Base-by-base conservation (phyloP, 2,113 vertebrate genomes). In the Dascyllus trimaculatus region DNA sequence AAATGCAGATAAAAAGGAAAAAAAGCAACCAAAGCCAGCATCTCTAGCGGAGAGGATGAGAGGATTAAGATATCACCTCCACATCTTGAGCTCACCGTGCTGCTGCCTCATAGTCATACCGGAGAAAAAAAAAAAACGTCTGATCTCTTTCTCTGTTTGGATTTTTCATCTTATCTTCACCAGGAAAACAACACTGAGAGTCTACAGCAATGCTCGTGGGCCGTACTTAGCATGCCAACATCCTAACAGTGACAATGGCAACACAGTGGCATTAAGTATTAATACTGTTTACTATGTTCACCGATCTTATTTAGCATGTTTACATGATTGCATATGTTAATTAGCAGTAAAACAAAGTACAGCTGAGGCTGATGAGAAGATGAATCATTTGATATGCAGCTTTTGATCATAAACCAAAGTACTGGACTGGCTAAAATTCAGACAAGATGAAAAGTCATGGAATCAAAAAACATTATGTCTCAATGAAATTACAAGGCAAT, bases 11-110 rank as follows among this genome's bases (percentile, higher is more conserved):
- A 77, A 85, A 88, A 75, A 49, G 40, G 1, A 67, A 78, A 83
- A 75, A 49, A 78, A 79, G 32, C 32, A 35, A 10, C 71, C 35
- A 11, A 74, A 81, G 73, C 53, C 70, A 40, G 53, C 60, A 64
- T 88, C 80, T 77, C 35, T 64, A 45, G 25, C n/a, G 18, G 61
- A 66, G 22, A 61, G 71, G 54, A 80, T 72, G 82, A 75, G 81
- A 83, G 75, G 75, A 81, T 89, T 82, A 86, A 81, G 76, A 75
- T 48, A 72, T 75, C 74, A 66, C 70, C 73, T 71, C 74, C 59
- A 25, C 52, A 52, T 70, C 35, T 80, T 67, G 26, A 68, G 26
- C 53, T 75, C 75, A 75, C 51, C 8, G 43, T 56, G 57, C 32
- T 29, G 56, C 53, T 61, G 72, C 32, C 45, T 69, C 74, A 66